Evolutionary conservation across 2,113 vertebrate genomes (phyloP), one percentile per base, ranked within the genome.

Genomic region (Mus spicilegus): DNA sequence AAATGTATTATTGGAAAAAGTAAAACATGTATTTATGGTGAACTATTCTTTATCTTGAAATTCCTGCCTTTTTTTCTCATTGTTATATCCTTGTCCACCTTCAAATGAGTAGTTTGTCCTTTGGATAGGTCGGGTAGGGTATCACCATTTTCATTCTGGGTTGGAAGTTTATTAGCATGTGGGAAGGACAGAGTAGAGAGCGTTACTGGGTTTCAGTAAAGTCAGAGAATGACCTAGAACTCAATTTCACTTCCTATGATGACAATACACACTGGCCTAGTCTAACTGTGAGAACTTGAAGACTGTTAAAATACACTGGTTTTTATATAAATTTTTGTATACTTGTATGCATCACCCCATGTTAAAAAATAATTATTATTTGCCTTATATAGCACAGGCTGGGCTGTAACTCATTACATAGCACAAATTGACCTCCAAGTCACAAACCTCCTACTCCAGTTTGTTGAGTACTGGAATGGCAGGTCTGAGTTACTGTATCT

Each of bases 1-100:
- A 7, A 77, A 84, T 69, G 89, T 92, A 65, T 61, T 92, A 49
- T 73, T 72, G 80, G 82, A 54, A 91, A 94, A 93, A 75, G n/a
- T 73, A 70, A 85, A 90, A 67, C 63, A 19, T 33, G 69, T 26
- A 92, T 54, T 84, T 81, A 13, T 24, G 77, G 11, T 33, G 49
- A 75, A 42, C 85, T 87, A 49, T 80, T 80, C 88, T 70, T 49
- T 63, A 63, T 61, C 14, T 95, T 85, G n/a, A 24, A 91, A 76
- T 91, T 92, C 33, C 11, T 56, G 33, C 7, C 16, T 73, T 81
- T 7, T 30, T 67, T 67, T 91, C 77, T 87, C 39, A 8, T 39
- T 81, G 6, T 56, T 85, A 1, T 30, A 5, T 16, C 76, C 54
- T 76, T 63, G 75, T 80, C 51, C 67, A 16, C 73, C 19, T 87